phyloP scores from a whole-genome alignment of 2,888 invertebrate species.

The Conops quadrifasciatus region DNA sequence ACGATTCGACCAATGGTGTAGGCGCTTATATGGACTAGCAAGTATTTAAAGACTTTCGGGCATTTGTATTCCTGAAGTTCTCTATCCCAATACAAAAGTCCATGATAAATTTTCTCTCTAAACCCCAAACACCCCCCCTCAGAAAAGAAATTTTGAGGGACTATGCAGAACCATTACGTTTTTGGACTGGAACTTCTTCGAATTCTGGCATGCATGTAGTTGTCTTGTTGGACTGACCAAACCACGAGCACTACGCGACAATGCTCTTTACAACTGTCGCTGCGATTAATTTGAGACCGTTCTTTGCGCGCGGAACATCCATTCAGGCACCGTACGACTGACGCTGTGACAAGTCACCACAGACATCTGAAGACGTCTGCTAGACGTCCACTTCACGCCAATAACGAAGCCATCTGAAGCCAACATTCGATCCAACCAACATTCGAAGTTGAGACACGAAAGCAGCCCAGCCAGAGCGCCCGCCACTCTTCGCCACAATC shows the following conservation, averaged over 20 bases:
- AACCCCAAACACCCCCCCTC: no score
- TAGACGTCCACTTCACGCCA: conserved; percentile 25
- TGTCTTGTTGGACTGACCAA: background rate
- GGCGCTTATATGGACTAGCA: conserved; percentile 12
- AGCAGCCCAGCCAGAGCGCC: no score
- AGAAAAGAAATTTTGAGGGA: no score
- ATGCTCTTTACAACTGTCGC: conserved; percentile 35
- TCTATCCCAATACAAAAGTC: conserved; percentile 15
- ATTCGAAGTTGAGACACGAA: conserved; percentile 10
- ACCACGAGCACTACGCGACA: no score
- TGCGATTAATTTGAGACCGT: conserved; percentile 7
- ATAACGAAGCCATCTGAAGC: conserved; percentile 51
- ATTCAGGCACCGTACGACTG: conserved; percentile 17
- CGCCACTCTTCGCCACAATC: conserved; percentile 4
- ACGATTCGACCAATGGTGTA: no score
- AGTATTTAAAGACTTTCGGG: no score
- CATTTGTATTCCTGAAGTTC: background rate
- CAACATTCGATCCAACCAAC: conserved; percentile 56
- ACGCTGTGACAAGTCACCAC: conserved; percentile 18
- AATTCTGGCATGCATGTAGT: background rate
- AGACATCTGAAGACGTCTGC: conserved; percentile 42
- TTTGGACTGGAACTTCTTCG: background rate
- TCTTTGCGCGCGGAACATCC: conserved; percentile 12
- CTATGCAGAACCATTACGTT: conserved; percentile 10
- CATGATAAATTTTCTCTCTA: conserved; percentile 10